phyloP scores from a whole-genome alignment of 2,113 vertebrate genomes.

The Mobula hypostoma region DNA sequence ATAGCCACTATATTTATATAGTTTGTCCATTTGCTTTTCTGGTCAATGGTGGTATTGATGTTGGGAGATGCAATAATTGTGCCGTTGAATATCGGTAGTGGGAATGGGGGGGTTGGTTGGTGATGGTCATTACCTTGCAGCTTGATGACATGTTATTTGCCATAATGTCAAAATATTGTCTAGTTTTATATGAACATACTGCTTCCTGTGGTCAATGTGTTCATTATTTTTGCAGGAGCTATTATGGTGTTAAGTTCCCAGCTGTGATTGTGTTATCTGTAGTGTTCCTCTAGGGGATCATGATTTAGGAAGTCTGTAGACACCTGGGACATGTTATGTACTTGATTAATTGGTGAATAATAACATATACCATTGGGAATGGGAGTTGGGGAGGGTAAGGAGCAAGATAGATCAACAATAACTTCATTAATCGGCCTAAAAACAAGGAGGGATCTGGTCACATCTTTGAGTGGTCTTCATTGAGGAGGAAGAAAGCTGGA shows the following conservation, averaged over 20 bases:
- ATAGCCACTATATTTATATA: no score
- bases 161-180: no score
- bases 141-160: no score
- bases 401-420: neutral
- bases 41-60: no score
- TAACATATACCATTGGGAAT: neutral
- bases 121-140: no score
- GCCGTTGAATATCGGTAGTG: no score
- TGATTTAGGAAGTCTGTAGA: neutral
- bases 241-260: neutral
- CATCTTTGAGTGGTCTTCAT: neutral
- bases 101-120: no score
- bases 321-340: neutral
- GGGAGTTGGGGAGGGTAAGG: neutral
- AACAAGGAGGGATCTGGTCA: neutral
- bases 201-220: neutral
- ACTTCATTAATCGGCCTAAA: neutral
- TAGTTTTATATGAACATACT: no score
- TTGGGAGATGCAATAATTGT: no score
- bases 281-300: neutral
- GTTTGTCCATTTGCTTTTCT: no score
- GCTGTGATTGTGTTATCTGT: neutral
- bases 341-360: neutral
- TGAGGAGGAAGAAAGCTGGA: neutral
- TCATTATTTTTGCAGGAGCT: neutral